phyloP scores from a whole-genome alignment of 2,888 invertebrate genomes.

The Caradrina clavipalpis region DNA sequence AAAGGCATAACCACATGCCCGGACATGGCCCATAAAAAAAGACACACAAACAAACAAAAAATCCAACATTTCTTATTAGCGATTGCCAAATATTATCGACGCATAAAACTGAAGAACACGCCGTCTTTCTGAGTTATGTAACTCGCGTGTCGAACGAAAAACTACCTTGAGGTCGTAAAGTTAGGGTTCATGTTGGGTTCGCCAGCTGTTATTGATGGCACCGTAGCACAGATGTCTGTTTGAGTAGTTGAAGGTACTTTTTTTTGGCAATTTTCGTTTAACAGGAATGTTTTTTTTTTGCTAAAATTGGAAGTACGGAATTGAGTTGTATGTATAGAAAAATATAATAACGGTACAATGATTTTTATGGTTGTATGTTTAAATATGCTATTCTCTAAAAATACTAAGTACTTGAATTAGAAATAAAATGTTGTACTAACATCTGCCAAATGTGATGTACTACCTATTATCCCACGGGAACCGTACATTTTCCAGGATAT shows the following conservation, averaged over 20 bases:
- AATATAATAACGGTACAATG: no score
- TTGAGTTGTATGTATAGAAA: no score
- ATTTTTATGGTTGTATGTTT: no score
- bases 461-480: no score
- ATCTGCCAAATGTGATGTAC: no score
- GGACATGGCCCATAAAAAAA: constrained; percentile 20
- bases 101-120: constrained; percentile 49
- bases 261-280: constrained; percentile 34
- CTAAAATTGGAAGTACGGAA: background rate
- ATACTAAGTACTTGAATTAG: no score
- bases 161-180: constrained; percentile 36
- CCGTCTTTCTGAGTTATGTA: constrained; percentile 48
- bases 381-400: no score
- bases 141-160: constrained; percentile 51
- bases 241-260: constrained; percentile 24
- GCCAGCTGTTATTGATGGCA: constrained; percentile 51
- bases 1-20: background rate
- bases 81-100: constrained; percentile 59
- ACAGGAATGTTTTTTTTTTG: background rate
- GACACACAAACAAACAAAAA: constrained; percentile 39
- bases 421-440: no score
- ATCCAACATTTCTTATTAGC: constrained; percentile 32
- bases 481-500: no score
- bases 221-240: constrained; percentile 47
- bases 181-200: constrained; percentile 48